Evolutionary conservation across 2,113 vertebrate species (phyloP), one percentile per base, ranked within the genome.

Genomic region (Brienomyrus brachyistius): DNA sequence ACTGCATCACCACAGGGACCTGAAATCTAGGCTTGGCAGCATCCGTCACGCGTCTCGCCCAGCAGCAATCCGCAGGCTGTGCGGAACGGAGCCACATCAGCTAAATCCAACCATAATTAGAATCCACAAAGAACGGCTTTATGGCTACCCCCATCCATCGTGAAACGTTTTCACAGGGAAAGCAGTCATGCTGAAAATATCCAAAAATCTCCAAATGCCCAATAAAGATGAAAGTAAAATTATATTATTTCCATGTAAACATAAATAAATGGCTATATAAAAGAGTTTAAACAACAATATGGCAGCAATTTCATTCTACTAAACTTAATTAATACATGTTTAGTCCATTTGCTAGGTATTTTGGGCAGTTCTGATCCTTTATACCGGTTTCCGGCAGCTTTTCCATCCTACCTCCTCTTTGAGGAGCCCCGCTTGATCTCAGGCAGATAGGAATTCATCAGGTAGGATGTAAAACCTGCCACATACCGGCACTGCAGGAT

Each of bases 91-190:
- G 82, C 82, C 21, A 23, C 45, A 31, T 86, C 85, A 52, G 50
- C 85, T 86, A 86, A 86, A 87, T 87, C 85, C 50, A 8, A 27
- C 51, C 27, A 87, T 51, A 86, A 48, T 56, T 54, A 52, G 27
- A 31, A 56, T 40, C 51, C 85, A 54, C 27, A 54, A 87, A 87
- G n/a, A 54, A 52, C 7, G 31, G 50, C n/a, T 87, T 86, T 52
- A 35, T 35, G 27, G 51, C 31, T 17, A 5, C 51, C 5, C 15
- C 48, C 2, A 6, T 51, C 62, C 27, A 5, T 70, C 45, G 48
- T 80, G 74, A 80, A 19, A 80, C 4, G 6, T 48, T 40, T 84
- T 47, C 82, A 45, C 45, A 84, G 23, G 80, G 40, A 48, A 47
- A 47, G 80, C 80, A 83, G 40, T n/a, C 17, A 47, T 23, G 82